Conservation (phyloP, 2,797 vertebrate genomes). For the Sebastes vulpes region DNA sequence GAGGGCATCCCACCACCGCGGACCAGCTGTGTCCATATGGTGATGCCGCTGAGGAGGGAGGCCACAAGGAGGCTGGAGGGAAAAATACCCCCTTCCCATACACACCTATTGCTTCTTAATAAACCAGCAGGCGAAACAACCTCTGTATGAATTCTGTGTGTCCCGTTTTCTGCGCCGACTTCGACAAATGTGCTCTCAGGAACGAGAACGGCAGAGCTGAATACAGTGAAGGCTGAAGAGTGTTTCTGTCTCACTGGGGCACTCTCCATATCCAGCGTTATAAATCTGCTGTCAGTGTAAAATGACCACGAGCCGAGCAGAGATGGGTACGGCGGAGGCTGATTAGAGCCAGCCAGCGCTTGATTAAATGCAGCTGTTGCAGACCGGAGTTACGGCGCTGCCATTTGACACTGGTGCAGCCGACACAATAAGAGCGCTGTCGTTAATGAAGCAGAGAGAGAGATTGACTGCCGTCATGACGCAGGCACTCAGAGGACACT, state of each 20-base stretch:
- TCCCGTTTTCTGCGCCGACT: not conserved
- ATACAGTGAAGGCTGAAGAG: conserved; percentile 3
- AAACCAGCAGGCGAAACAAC: not conserved
- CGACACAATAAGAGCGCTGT: conserved; percentile 43
- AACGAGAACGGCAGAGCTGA: not conserved
- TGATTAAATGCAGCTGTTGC: conserved; percentile 79
- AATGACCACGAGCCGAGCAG: conserved; percentile 54
- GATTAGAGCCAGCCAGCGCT: conserved; percentile 57
- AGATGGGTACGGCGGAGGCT: conserved; percentile 64
- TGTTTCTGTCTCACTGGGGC: conserved; percentile 14
- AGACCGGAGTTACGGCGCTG: conserved; percentile 39
- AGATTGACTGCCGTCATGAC: conserved; percentile 31
- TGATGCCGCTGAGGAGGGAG: conserved; percentile 36
- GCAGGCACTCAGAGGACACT: conserved; percentile 4
- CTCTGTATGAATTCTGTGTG: conserved; percentile 6
- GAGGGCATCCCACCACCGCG: conserved; percentile 46
- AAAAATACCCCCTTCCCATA: conserved; percentile 25
- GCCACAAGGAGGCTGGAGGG: conserved; percentile 46
- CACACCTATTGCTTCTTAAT: not conserved
- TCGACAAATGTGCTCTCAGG: not conserved
- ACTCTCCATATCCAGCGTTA: conserved; percentile 37
- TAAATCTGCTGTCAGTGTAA: conserved; percentile 59
- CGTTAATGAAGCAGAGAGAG: conserved; percentile 43
- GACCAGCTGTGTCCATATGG: conserved; percentile 75
- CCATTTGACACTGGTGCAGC: conserved; percentile 49